phyloP scores from a whole-genome alignment of 2,113 vertebrate genomes.

The Globicephala melas region DNA sequence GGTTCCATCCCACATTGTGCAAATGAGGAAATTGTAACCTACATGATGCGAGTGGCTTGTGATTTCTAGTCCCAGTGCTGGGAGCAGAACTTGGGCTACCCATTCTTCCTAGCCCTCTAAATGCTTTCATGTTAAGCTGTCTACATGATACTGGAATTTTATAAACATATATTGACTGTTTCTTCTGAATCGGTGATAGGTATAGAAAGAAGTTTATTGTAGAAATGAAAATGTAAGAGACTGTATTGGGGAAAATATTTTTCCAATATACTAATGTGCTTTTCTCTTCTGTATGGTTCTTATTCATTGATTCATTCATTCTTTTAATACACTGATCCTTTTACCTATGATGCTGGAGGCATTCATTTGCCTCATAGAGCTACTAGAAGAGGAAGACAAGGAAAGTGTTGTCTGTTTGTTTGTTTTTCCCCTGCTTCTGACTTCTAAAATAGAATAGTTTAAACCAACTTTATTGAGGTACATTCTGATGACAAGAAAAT shows the following conservation, averaged over 20 bases:
- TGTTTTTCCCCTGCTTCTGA: neutral
- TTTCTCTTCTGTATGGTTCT: neutral
- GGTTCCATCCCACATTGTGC: neutral
- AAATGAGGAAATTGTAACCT: neutral
- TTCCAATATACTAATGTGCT: neutral
- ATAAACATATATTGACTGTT: neutral
- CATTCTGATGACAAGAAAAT: neutral
- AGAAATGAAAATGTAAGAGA: neutral
- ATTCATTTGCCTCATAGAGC: neutral
- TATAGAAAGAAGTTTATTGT: neutral
- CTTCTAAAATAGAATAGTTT: neutral
- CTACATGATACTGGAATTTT: neutral
- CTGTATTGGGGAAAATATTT: too few species aligned
- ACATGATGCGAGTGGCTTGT: neutral
- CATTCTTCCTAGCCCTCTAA: neutral
- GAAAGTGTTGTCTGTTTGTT: neutral
- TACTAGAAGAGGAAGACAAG: neutral
- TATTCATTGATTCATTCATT: too few species aligned
- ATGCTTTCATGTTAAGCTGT: neutral
- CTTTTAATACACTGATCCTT: neutral
- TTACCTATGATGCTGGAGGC: neutral
- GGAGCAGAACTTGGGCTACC: neutral
- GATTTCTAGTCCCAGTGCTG: neutral
- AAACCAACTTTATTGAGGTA: neutral
- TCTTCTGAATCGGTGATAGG: neutral